A percentile compares a stretch with the other conserved stretches of the same genome.
Evolutionary conservation across 2,113 vertebrate species (phyloP).

Genomic region (Polypterus senegalus): DNA sequence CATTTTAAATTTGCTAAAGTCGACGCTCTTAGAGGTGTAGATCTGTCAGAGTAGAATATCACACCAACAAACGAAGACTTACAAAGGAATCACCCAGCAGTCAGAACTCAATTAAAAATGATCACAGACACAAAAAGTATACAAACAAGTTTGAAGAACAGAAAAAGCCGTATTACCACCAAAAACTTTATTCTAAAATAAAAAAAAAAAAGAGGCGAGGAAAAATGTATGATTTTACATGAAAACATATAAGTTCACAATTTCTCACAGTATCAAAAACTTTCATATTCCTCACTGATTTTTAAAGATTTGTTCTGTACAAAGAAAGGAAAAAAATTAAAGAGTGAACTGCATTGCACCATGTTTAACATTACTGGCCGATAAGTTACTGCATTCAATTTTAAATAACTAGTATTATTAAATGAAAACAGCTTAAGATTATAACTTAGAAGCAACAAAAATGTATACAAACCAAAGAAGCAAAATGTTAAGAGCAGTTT

Average conservation of each 20-base stretch:
- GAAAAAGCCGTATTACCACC: constrained; percentile 36
- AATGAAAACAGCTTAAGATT: constrained; percentile 23
- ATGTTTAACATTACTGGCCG: constrained; percentile 68
- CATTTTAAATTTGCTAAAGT: too few relatives aligned
- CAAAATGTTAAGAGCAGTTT: too few relatives aligned
- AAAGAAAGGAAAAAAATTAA: constrained; percentile 58
- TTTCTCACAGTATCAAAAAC: constrained; percentile 66
- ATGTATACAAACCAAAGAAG: not conserved
- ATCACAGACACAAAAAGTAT: too few relatives aligned
- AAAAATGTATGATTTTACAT: constrained; percentile 56
- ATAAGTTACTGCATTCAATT: constrained; percentile 64
- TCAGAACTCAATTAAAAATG: too few relatives aligned
- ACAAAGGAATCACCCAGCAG: too few relatives aligned
- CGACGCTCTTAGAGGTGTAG: too few relatives aligned
- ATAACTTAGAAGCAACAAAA: constrained; percentile 21
- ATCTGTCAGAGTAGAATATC: too few relatives aligned
- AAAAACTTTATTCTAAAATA: constrained; percentile 67
- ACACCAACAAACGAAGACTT: too few relatives aligned
- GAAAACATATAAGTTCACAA: constrained; percentile 58
- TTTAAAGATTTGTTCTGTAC: constrained; percentile 67
- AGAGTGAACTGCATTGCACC: constrained; percentile 65
- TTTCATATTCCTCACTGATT: constrained; percentile 50
- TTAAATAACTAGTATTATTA: constrained; percentile 44
- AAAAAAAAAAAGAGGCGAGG: constrained; percentile 22
- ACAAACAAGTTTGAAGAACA: not conserved